Percentiles rank a stretch among this genome's conserved stretches.
phyloP scores from a whole-genome alignment of 2,797 vertebrate species.

The Austrolebias charrua region DNA sequence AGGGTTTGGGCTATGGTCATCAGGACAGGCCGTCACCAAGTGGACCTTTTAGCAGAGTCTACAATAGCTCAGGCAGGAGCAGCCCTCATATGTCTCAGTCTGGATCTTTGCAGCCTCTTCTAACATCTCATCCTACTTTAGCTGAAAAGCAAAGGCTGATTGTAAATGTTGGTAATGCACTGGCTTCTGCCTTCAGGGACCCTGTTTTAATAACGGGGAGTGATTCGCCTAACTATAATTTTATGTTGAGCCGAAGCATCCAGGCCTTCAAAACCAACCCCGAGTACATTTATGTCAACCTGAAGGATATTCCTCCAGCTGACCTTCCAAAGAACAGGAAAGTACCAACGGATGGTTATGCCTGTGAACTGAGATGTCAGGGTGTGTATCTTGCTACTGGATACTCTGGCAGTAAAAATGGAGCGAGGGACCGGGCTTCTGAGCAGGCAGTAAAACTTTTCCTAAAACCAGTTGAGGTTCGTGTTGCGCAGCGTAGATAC shows the following conservation, averaged over 20 bases:
- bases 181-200: slow-evolving; percentile 83
- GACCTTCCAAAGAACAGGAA: slow-evolving; percentile 92
- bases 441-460: slow-evolving; percentile 92
- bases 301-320: slow-evolving; percentile 89
- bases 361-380: slow-evolving; percentile 95
- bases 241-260: slow-evolving; percentile 93
- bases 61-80: slow-evolving; percentile 58
- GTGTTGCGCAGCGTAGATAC: slow-evolving; percentile 86
- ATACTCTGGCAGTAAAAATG: slow-evolving; percentile 94
- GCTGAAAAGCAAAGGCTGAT: slow-evolving; percentile 89
- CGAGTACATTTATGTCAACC: slow-evolving; percentile 93
- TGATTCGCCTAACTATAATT: slow-evolving; percentile 91
- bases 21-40: slow-evolving; percentile 76
- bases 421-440: slow-evolving; percentile 90
- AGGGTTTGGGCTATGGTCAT: slow-evolving; percentile 84
- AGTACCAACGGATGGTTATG: slow-evolving; percentile 89
- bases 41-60: slow-evolving; percentile 74
- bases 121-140: slow-evolving; percentile 76
- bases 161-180: slow-evolving; percentile 81
- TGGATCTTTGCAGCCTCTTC: slow-evolving; percentile 67
- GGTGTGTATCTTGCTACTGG: slow-evolving; percentile 91
- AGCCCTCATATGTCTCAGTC: slow-evolving; percentile 54
- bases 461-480: slow-evolving; percentile 88
- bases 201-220: slow-evolving; percentile 78
- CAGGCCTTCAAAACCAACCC: slow-evolving; percentile 97